Percentiles rank a stretch among this genome's conserved stretches.
These are phyloP conservation scores for Boloria euphrosyne DNA, from an alignment of 2,888 invertebrate species.

Conservation along the genomic window DNA sequence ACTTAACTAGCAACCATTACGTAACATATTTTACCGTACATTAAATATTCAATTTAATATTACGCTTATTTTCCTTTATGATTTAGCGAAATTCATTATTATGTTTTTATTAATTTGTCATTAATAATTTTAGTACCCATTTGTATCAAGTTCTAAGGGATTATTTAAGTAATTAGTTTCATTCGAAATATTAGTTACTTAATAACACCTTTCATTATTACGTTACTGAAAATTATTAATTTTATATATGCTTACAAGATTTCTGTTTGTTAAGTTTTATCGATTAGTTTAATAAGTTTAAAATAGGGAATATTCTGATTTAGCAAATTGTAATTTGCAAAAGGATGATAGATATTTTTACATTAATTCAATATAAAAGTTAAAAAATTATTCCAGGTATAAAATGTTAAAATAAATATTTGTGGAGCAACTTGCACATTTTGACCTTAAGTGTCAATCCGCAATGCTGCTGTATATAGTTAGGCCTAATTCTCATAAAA, in stretches of 20 bases:
- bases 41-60: slow-evolving; percentile 16
- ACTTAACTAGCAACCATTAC: slow-evolving; percentile 29
- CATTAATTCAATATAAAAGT: neutral
- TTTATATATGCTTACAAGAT: no score
- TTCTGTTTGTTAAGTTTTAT: no score
- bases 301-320: no score
- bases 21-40: slow-evolving; percentile 25
- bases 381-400: neutral
- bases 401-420: neutral
- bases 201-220: no score
- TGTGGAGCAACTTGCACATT: slow-evolving; percentile 14
- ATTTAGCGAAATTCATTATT: neutral
- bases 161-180: no score
- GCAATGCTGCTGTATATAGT: slow-evolving; percentile 27
- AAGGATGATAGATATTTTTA: no score
- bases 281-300: no score
- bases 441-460: slow-evolving; percentile 16
- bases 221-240: no score
- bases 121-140: neutral
- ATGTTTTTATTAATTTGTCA: neutral
- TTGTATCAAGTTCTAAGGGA: no score
- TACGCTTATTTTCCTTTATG: neutral
- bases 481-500: neutral
- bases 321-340: no score
- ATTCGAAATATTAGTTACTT: no score